Evolutionary conservation across 2,888 invertebrate genomes (phyloP).

Genomic region (Agrochola lota): DNA sequence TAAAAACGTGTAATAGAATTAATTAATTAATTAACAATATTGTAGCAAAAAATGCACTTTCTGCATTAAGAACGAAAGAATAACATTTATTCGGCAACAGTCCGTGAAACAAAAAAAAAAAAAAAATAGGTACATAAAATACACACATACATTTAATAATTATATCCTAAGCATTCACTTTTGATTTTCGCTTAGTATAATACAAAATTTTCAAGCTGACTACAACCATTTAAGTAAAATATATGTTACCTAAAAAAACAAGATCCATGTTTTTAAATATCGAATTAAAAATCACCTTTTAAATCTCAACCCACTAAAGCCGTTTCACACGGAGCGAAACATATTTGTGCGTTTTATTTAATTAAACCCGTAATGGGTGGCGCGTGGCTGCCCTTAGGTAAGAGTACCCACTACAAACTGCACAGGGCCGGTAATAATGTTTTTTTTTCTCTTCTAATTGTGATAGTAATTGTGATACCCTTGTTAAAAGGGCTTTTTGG

Average conservation of each 20-base stretch:
- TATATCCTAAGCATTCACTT: not conserved
- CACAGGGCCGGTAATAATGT: constrained; percentile 41
- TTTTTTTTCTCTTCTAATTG: constrained; percentile 48
- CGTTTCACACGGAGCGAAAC: constrained; percentile 69
- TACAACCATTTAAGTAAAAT: not conserved
- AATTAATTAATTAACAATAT: no score
- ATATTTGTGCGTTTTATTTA: constrained; percentile 79
- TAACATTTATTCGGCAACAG: not conserved
- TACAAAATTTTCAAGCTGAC: not conserved
- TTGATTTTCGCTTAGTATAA: not conserved
- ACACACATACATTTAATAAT: not conserved
- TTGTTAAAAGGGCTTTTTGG: constrained; percentile 49
- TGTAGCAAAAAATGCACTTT: no score
- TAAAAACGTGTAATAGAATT: no score
- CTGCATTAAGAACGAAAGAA: not conserved
- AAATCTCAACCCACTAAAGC: constrained; percentile 52
- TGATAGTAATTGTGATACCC: constrained; percentile 61
- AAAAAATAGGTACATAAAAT: no score
- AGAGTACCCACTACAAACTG: constrained; percentile 36
- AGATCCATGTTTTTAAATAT: not conserved
- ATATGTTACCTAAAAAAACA: not conserved
- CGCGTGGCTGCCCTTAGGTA: constrained; percentile 72
- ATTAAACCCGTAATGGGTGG: constrained; percentile 79
- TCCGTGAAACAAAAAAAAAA: not conserved
- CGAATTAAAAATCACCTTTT: constrained; percentile 14